These are phyloP conservation scores for Orussus abietinus DNA, from an alignment of 1,140 invertebrate species.

Conservation along the genomic window DNA sequence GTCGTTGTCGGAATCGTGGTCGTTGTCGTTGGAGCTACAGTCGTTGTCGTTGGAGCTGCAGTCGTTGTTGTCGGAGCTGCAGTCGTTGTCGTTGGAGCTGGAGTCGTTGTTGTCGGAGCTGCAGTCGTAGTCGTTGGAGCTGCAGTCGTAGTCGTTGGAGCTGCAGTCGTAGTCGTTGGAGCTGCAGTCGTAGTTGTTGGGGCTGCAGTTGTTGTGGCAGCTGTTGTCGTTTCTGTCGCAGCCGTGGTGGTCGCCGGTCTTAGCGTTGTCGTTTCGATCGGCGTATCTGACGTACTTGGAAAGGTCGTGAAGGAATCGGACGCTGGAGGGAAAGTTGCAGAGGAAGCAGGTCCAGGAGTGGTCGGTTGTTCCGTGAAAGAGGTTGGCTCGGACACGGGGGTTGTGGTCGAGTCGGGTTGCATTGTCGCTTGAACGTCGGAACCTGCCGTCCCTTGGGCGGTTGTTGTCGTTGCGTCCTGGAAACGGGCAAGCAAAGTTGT, in stretches of 20 bases:
- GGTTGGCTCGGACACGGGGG: neutral
- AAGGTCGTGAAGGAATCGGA: neutral
- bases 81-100: conserved; percentile 1
- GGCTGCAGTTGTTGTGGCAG: conserved; percentile 22
- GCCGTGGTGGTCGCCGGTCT: conserved; percentile 25
- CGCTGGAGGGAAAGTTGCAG: no score
- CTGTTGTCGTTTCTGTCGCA: conserved; percentile 3
- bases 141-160: conserved; percentile 34
- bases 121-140: conserved; percentile 10
- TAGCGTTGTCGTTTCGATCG: conserved; percentile 45
- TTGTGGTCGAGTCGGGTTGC: conserved; percentile 18
- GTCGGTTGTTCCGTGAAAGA: conserved; percentile 1
- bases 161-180: conserved; percentile 7
- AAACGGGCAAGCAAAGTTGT: conserved; percentile 48
- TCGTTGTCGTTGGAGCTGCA: conserved; percentile 12
- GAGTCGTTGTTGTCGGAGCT: conserved; percentile 1
- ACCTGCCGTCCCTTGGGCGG: conserved; percentile 50
- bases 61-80: conserved; percentile 18
- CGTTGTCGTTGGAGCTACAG: conserved; percentile 28
- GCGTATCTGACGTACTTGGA: neutral
- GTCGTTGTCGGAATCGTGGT: conserved; percentile 28
- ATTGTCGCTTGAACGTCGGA: conserved; percentile 24
- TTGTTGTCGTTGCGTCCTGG: conserved; percentile 46
- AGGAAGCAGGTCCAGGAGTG: no score
- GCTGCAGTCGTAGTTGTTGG: neutral